Evolutionary conservation across 2,888 invertebrate species (phyloP), one percentile per base, ranked within the genome.

Genomic region (Cantharis rufa): DNA sequence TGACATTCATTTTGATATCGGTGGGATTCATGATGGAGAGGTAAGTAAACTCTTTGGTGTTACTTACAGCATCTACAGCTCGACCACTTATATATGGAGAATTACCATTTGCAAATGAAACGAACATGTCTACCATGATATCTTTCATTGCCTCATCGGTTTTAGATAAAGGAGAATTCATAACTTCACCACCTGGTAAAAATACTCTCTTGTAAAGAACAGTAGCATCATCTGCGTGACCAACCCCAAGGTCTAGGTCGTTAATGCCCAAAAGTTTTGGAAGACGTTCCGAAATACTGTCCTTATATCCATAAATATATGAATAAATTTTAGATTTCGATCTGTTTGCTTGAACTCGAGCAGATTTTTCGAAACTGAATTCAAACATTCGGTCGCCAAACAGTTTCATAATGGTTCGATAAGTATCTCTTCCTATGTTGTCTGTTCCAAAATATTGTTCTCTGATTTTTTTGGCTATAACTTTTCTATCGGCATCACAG

Each of bases 361-460:
- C 18, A 13, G 15, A 15, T 48, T 68, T 11, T 16, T 32, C 16
- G 1, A 21, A 24, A 66, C 78, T 80, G 86, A 86, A 69, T 84
- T 76, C 18, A 85, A 80, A 15, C 86, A 72, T 70, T 80, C 76
- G 16, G 79, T 79, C 18, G 3, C 64, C 64, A 64, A 64, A 64
- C 9, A 63, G 63, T 18, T 63, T 63, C 10, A 63, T 18, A 5
- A 63, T 2, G 1, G 0, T 16, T 18, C 11, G 9, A 15, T 82
- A 75, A 69, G 83, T 85, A 15, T 84, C 79, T 61, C 77, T 70
- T 10, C 79, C 72, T 71, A 85, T 10, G 72, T 62, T 15, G 10
- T 84, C 71, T 62, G 80, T 80, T 27, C 83, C 80, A 10, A 85
- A 81, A 76, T 87, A 87, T 71, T 80, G 81, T 24, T 84, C 63